These are phyloP conservation scores for Patagioenas fasciata DNA, from an alignment of 2,113 vertebrate genomes.

Conservation along the genomic window DNA sequence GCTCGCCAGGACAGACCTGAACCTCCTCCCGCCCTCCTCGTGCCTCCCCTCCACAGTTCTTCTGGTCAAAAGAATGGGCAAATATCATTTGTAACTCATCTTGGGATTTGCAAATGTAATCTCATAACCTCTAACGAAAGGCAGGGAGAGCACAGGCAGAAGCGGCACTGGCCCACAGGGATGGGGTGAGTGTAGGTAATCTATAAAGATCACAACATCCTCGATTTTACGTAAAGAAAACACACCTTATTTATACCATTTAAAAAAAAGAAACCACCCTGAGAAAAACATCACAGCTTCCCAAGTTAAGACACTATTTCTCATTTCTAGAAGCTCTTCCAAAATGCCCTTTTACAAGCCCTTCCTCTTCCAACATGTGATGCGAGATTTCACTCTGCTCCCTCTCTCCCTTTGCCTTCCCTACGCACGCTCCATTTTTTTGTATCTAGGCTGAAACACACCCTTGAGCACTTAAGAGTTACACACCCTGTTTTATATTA, in stretches of 20 bases:
- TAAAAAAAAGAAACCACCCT: neutral
- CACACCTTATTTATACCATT: neutral
- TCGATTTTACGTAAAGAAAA: neutral
- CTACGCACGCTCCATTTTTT: neutral
- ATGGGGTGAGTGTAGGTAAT: neutral
- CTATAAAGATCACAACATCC: neutral
- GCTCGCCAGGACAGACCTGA: neutral
- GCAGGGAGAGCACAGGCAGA: neutral
- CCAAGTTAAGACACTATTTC: neutral
- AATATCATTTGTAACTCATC: neutral
- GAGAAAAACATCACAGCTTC: neutral
- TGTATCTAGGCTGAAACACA: neutral
- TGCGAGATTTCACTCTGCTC: neutral
- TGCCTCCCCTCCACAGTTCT: neutral
- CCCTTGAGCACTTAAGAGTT: neutral
- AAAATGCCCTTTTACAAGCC: neutral
- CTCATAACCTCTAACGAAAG: neutral
- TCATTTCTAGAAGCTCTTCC: neutral
- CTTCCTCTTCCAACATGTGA: neutral
- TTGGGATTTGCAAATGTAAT: neutral
- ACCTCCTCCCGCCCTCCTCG: neutral
- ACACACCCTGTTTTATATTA: slow-evolving; percentile 18
- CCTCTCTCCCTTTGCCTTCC: neutral
- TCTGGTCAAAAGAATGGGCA: neutral
- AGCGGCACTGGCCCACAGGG: neutral